Base-by-base conservation (phyloP, 2,797 vertebrate genomes). In the Schizopygopsis malacanthus region DNA sequence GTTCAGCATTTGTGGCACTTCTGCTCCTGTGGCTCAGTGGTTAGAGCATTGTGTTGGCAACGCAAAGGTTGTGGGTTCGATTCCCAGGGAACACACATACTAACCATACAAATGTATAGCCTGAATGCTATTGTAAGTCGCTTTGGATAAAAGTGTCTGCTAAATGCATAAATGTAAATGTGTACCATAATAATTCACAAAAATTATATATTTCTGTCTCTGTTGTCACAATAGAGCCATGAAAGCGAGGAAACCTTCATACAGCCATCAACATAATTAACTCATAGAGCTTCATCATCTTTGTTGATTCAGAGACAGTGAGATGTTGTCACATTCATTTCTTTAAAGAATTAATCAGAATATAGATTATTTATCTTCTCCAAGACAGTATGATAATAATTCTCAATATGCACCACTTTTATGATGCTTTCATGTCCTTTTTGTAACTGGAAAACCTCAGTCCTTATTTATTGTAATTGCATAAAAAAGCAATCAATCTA, bases 171-270 rank as follows among this genome's bases (percentile, higher is more conserved):
- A n/a, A n/a, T n/a, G n/a, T n/a, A n/a, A n/a, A n/a, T 39, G 47
- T 81, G 47, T 56, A 71, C 50, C 7, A 33, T 70, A 85, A 69
- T 45, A 43, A 84, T 56, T 69, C 12, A 79, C 16, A 33, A 63
- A 39, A n/a, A 82, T 59, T 12, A 77, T 78, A 54, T 28, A 20
- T 41, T 78, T 77, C 9, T 39, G 22, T 78, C 63, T 69, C 15
- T 39, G 22, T 50, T 39, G 59, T 28, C 4, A 2, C 54, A 65
- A 20, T 33, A 50, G 6, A 76, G 71, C 18, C 22, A 22, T 59
- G 67, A 37, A 25, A n/a, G 41, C 43, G 47, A 70, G 47, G 81
- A 86, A n/a, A 25, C 50, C 33, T 70, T 77, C 20, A 86, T 61
- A 82, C 20, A 72, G 72, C 15, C 39, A 33, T 82, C 61, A 78